Percentiles rank a stretch among this genome's conserved stretches.
These are phyloP conservation scores for Lithophane leautieri DNA, from an alignment of 2,888 invertebrate species.

Conservation along the genomic window DNA sequence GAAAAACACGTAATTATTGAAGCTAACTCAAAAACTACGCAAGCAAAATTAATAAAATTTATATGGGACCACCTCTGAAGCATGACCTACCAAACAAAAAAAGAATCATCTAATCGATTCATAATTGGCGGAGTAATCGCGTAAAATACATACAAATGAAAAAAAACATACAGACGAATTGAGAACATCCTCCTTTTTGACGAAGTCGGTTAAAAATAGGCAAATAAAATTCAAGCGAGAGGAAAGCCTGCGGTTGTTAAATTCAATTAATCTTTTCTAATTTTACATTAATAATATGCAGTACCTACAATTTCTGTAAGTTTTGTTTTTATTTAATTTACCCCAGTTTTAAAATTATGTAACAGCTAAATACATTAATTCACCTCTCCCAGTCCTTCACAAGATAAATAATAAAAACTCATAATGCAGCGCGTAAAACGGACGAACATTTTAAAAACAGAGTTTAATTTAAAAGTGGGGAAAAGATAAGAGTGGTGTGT, in stretches of 20 bases:
- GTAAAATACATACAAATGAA: too few species aligned
- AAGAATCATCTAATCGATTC: too few species aligned
- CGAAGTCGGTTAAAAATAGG: too few species aligned
- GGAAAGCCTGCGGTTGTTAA: neutral
- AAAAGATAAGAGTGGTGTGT: constrained; percentile 79
- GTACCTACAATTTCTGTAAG: neutral
- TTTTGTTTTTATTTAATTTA: neutral
- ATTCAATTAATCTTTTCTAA: neutral
- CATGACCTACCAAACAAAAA: too few species aligned
- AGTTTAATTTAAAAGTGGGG: constrained; percentile 80
- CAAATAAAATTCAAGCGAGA: neutral
- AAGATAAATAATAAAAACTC: constrained; percentile 64
- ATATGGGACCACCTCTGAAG: too few species aligned
- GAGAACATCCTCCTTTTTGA: too few species aligned
- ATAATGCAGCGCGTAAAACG: constrained; percentile 64
- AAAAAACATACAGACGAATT: too few species aligned
- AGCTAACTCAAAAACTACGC: too few species aligned
- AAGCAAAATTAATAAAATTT: too few species aligned
- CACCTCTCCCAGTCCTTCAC: constrained; percentile 29
- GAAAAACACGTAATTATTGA: too few species aligned
- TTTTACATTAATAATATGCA: neutral
- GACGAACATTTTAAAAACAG: constrained; percentile 73
- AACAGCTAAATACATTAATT: constrained; percentile 32
- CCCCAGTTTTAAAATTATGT: constrained; percentile 3
- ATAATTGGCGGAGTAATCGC: too few species aligned